Conservation (phyloP, 2,113 vertebrate genomes). For the Halichoerus grypus region DNA sequence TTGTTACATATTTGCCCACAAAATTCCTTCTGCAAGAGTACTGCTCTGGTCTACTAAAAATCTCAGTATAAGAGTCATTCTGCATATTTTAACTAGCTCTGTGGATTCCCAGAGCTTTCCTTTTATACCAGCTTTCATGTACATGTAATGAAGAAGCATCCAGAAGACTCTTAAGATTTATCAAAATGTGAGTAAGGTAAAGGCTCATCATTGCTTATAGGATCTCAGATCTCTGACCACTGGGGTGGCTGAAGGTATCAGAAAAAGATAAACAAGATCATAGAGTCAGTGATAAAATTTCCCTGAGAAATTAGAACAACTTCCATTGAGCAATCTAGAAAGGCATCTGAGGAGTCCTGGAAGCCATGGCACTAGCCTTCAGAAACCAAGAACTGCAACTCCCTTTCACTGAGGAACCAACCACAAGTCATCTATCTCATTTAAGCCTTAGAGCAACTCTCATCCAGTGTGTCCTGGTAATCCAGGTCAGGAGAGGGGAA, state of each 20-base stretch:
- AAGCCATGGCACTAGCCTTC: not conserved
- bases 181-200: not conserved
- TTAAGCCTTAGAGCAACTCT: not conserved
- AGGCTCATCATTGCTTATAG: not conserved
- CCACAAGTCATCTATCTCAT: not conserved
- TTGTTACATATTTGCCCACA: not conserved
- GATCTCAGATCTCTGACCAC: not conserved
- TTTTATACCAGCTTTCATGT: not conserved
- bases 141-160: not conserved
- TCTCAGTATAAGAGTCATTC: not conserved
- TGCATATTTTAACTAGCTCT: not conserved
- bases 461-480: not conserved
- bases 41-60: not conserved
- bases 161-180: not conserved
- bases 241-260: not conserved
- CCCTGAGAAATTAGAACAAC: not conserved
- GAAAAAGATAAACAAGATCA: not conserved
- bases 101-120: not conserved
- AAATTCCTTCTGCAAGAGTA: slow-evolving; percentile 16
- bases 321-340: not conserved
- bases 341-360: not conserved
- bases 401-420: not conserved
- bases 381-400: slow-evolving; percentile 22
- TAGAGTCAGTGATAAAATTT: not conserved
- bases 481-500: not conserved